Conservation (phyloP, 2,888 invertebrate species). For the Heliconius charithonia region DNA sequence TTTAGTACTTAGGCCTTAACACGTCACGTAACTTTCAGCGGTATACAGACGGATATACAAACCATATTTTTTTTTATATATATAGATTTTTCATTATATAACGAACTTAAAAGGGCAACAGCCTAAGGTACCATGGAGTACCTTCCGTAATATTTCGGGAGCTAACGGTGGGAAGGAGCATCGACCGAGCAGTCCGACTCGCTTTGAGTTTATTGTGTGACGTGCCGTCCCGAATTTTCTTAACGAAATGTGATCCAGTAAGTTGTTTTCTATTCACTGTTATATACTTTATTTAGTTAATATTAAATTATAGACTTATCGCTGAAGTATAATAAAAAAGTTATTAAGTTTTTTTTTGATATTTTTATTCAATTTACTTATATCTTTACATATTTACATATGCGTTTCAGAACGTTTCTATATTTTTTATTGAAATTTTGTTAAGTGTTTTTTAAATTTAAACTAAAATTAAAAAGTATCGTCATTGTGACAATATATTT, state of each 20-base stretch:
- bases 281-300: not conserved
- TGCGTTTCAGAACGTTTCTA: too few relatives aligned
- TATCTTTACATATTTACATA: too few relatives aligned
- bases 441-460: too few relatives aligned
- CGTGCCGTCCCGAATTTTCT: slow-evolving; percentile 57
- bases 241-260: slow-evolving; percentile 49
- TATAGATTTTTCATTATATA: slow-evolving; percentile 36
- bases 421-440: too few relatives aligned
- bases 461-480: too few relatives aligned
- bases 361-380: not conserved
- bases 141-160: slow-evolving; percentile 78
- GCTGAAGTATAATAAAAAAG: not conserved
- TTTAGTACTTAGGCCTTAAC: not conserved
- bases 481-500: too few relatives aligned
- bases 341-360: not conserved
- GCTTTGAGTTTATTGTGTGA: slow-evolving; percentile 62
- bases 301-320: not conserved
- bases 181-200: slow-evolving; percentile 68
- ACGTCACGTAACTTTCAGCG: not conserved
- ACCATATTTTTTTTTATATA: not conserved
- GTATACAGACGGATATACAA: slow-evolving; percentile 5
- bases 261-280: slow-evolving; percentile 31
- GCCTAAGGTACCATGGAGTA: slow-evolving; percentile 52
- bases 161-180: slow-evolving; percentile 74
- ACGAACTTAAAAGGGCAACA: slow-evolving; percentile 52